phyloP scores from a whole-genome alignment of 2,113 vertebrate species.

The Heterotis niloticus region DNA sequence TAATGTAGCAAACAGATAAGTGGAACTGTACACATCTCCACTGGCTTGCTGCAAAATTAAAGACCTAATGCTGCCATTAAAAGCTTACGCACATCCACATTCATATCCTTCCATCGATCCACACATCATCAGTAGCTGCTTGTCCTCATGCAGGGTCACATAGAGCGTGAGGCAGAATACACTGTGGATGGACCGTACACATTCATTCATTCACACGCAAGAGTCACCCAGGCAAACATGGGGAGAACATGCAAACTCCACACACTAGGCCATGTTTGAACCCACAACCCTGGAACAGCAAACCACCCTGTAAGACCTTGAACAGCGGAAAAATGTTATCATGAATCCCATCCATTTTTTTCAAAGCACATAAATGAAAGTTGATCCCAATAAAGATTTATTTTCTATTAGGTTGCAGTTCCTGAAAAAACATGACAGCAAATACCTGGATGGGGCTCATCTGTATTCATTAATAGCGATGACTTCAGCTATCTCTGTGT shows the following conservation, averaged over 20 bases:
- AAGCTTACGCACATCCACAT: constrained; percentile 30
- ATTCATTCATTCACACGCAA: neutral
- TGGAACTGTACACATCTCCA: neutral
- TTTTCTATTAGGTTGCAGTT: neutral
- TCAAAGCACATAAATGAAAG: no score
- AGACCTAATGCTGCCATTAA: constrained; percentile 45
- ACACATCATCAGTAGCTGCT: neutral
- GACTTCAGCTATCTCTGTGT: constrained; percentile 43
- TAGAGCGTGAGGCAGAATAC: no score
- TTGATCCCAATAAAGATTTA: neutral
- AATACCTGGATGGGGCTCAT: neutral
- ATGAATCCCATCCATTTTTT: no score
- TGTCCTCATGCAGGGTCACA: no score
- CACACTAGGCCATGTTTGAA: neutral
- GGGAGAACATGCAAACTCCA: neutral
- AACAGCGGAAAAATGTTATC: no score
- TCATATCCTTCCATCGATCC: neutral
- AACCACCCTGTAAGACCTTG: no score
- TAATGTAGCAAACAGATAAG: no score
- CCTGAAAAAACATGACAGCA: neutral
- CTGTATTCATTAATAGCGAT: constrained; percentile 23
- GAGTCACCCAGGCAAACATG: neutral
- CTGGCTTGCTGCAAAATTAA: neutral
- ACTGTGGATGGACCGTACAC: neutral
- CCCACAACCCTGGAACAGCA: no score